Conservation (phyloP, 2,113 vertebrate species). For the Rattus norvegicus region DNA sequence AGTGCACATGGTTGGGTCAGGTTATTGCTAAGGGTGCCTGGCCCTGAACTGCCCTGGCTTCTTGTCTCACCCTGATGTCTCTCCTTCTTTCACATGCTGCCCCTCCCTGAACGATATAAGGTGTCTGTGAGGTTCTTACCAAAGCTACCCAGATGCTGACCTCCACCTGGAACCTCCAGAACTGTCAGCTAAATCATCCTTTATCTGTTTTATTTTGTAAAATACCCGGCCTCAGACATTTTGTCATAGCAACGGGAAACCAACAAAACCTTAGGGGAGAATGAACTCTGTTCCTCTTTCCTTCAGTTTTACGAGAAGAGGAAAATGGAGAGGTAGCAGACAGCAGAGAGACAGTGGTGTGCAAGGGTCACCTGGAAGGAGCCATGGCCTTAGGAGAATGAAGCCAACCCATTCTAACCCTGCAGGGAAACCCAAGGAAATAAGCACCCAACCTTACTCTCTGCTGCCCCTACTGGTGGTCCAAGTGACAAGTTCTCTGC, state of each 20-base stretch:
- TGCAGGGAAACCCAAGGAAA: not conserved
- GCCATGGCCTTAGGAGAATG: not conserved
- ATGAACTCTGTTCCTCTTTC: not conserved
- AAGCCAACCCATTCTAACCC: not conserved
- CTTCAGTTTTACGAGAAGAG: not conserved
- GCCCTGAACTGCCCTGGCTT: not conserved
- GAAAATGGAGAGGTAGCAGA: not conserved
- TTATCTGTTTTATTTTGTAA: not conserved
- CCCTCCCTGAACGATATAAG: not conserved
- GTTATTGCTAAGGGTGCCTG: not conserved
- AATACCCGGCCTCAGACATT: not conserved
- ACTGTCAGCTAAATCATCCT: not conserved
- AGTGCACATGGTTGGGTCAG: not conserved
- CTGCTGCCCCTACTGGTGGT: not conserved
- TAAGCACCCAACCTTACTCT: rapidly evolving
- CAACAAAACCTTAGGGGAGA: not conserved
- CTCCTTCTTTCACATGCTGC: not conserved
- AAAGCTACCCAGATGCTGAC: not conserved
- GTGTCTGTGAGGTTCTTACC: not conserved
- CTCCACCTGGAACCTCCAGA: not conserved
- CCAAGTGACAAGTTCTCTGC: not conserved
- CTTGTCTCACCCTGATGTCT: not conserved
- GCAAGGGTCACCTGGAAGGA: not conserved
- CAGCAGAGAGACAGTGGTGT: not conserved
- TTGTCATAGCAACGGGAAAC: not conserved